Base-by-base conservation (phyloP, 2,888 invertebrate species). In the Suillia variegata region DNA sequence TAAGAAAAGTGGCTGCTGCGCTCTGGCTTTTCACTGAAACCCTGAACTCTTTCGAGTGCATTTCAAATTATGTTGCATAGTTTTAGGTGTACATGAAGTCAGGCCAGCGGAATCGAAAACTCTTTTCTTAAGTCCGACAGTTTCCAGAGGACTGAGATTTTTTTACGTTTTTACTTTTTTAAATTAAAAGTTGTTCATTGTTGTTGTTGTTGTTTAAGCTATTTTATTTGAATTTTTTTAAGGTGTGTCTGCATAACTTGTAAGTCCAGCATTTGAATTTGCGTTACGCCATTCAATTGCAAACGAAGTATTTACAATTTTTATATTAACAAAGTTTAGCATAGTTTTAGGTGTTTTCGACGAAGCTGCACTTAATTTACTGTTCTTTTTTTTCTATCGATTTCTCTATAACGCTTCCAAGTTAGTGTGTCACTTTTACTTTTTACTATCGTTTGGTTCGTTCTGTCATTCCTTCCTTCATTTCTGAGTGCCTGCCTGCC, bases 11-110 rank as follows among this genome's bases (percentile, higher is more conserved):
- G 20, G 50, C 47, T 53, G 48, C 26, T 38, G 58, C 49, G 49
- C 58, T 18, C 42, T 51, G 51, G 26, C 51, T 45, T 38, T 45
- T 42, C 58, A 54, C 22, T 49, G 58, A 54, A 58, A 58, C 58
- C 58, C 58, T 58, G 58, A 58, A 58, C 58, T 58, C 54, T 58
- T 38, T 34, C 53, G 10, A 38, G 38, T 38, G 6, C 38, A 38
- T 38, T 38, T 38, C n/a, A 8, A 38, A 38, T 13, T 4, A n/a
- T 20, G 31, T 57, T 45, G 57, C 57, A 57, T 20, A 52, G 45
- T 52, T 52, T 45, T n/a, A 22, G 52, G 52, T 6, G 13, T 22
- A 17, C 42, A 26, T 13, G 38, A 12, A 38, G 31, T n/a, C 20
- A 17, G 5, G 18, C 47, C 18, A 47, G 12, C 24, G 3, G 38